A percentile compares a stretch with the other conserved stretches of the same genome.
These are phyloP conservation scores for Suillia variegata DNA, from an alignment of 2,888 invertebrate species.

Conservation along the genomic window DNA sequence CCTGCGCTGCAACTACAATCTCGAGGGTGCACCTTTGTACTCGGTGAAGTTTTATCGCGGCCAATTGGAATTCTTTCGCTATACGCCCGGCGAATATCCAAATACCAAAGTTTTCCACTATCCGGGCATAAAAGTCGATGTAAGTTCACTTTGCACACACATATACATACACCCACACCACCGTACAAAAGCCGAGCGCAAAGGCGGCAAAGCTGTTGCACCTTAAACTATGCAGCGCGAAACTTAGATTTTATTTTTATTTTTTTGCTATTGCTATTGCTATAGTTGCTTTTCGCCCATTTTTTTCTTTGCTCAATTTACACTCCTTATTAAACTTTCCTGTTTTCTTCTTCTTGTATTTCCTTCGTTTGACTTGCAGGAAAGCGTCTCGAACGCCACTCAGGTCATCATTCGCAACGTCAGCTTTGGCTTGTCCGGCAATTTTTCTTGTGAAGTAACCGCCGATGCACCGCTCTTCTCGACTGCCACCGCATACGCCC, in stretches of 20 bases:
- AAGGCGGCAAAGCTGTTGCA: too few species aligned
- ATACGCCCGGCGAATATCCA: slow-evolving; percentile 69
- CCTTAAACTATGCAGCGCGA: background rate
- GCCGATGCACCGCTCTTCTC: slow-evolving; percentile 73
- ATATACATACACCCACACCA: background rate
- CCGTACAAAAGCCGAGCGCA: background rate
- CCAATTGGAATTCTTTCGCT: slow-evolving; percentile 72
- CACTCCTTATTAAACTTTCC: background rate
- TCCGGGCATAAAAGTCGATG: slow-evolving; percentile 71
- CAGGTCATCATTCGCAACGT: slow-evolving; percentile 72
- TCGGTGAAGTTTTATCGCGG: slow-evolving; percentile 75
- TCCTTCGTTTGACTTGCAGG: slow-evolving; percentile 61
- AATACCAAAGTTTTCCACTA: slow-evolving; percentile 71
- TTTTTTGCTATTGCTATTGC: too few species aligned
- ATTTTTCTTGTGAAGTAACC: slow-evolving; percentile 75
- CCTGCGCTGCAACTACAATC: slow-evolving; percentile 68
- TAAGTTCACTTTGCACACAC: slow-evolving; percentile 59
- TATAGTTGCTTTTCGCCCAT: too few species aligned
- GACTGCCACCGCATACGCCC: slow-evolving; percentile 69
- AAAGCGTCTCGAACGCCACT: slow-evolving; percentile 71
- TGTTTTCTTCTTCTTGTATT: slow-evolving; percentile 7
- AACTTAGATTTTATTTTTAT: slow-evolving; percentile 19
- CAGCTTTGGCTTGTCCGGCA: slow-evolving; percentile 71
- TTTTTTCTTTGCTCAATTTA: slow-evolving; percentile 5
- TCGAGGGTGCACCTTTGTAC: slow-evolving; percentile 71